These are phyloP conservation scores for Xanthostigma xanthostigma DNA, from an alignment of 2,888 invertebrate genomes.

Conservation along the genomic window DNA sequence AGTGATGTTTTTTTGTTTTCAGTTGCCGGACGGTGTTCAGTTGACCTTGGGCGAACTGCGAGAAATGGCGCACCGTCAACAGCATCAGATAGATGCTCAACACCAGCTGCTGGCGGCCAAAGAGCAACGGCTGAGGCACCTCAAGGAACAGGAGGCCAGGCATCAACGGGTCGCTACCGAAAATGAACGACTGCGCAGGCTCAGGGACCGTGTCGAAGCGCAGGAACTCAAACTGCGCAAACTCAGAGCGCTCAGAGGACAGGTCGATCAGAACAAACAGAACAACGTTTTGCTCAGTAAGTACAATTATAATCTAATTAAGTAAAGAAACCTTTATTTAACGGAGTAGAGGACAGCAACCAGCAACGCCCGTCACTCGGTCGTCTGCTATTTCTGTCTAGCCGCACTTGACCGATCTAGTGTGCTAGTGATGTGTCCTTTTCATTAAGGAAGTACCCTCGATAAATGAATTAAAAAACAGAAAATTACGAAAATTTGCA, in stretches of 20 bases:
- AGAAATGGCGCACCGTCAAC: slow-evolving; percentile 95
- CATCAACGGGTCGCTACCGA: slow-evolving; percentile 67
- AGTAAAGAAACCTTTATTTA: no score
- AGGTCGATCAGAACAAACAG: slow-evolving; percentile 85
- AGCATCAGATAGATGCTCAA: slow-evolving; percentile 94
- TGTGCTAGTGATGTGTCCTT: no score
- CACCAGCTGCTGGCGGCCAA: slow-evolving; percentile 81
- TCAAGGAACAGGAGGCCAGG: slow-evolving; percentile 82
- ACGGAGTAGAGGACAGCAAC: no score
- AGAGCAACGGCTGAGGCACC: slow-evolving; percentile 83
- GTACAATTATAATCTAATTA: no score
- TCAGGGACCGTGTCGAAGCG: slow-evolving; percentile 84
- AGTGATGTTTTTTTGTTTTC: slow-evolving; percentile 26
- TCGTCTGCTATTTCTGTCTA: no score
- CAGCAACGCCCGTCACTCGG: no score
- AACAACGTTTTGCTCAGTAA: slow-evolving; percentile 82
- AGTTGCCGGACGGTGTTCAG: slow-evolving; percentile 86
- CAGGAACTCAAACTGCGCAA: slow-evolving; percentile 89
- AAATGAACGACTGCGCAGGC: slow-evolving; percentile 71
- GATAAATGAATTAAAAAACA: no score
- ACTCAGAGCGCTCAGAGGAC: slow-evolving; percentile 80
- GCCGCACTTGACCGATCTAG: no score
- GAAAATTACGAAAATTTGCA: no score
- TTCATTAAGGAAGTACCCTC: no score
- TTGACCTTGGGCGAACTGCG: slow-evolving; percentile 90